phyloP scores from a whole-genome alignment of 2,888 invertebrate species.

The Clivina fossor region DNA sequence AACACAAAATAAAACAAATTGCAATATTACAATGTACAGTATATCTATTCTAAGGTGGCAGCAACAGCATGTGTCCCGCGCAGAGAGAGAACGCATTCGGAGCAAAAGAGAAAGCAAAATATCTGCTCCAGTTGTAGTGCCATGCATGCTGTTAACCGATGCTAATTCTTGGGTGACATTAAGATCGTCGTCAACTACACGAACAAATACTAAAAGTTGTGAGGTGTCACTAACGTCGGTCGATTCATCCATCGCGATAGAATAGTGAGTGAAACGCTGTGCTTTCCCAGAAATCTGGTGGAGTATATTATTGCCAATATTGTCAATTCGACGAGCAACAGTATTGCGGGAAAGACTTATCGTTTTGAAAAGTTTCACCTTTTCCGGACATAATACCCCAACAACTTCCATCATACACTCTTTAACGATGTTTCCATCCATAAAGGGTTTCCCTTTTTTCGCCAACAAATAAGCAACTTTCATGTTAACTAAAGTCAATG shows the following conservation, averaged over 20 bases:
- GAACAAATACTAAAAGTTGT: conserved; percentile 33
- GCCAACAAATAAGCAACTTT: conserved; percentile 12
- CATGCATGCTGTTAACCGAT: conserved; percentile 28
- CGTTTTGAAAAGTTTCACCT: conserved; percentile 31
- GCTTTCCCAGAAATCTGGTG: conserved; percentile 31
- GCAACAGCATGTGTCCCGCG: too few relatives aligned
- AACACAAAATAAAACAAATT: too few relatives aligned
- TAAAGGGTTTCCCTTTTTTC: conserved; percentile 17
- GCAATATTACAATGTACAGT: too few relatives aligned
- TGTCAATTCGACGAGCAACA: conserved; percentile 31
- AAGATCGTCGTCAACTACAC: conserved; percentile 31
- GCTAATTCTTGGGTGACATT: conserved; percentile 30
- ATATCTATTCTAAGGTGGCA: too few relatives aligned
- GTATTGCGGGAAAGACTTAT: conserved; percentile 32
- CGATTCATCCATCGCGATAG: conserved; percentile 32
- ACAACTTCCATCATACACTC: conserved; percentile 33
- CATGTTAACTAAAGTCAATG: conserved; percentile 4
- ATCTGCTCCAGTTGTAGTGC: conserved; percentile 31
- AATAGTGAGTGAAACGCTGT: conserved; percentile 30
- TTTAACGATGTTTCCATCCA: conserved; percentile 32
- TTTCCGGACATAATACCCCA: conserved; percentile 31
- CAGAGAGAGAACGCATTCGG: too few relatives aligned
- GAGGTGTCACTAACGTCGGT: conserved; percentile 32
- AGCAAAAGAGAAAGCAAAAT: too few relatives aligned
- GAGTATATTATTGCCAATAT: conserved; percentile 32